These are phyloP conservation scores for Cichladusa arquata DNA, from an alignment of 2,113 vertebrate genomes.

Conservation along the genomic window DNA sequence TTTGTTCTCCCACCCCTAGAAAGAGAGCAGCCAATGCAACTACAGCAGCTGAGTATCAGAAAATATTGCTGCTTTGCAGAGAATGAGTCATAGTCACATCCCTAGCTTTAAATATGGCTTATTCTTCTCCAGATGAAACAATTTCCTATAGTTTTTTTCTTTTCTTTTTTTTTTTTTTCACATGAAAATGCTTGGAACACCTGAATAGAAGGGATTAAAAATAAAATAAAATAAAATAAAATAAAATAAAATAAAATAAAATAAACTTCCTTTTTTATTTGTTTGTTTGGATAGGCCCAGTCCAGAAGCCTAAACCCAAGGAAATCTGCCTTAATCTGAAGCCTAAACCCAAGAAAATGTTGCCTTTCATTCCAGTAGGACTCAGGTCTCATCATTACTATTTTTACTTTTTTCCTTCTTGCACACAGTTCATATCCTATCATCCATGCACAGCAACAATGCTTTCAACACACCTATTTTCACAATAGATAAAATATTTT, in stretches of 20 bases:
- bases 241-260: not conserved
- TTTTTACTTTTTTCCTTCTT: not conserved
- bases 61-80: not conserved
- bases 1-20: not conserved
- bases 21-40: not conserved
- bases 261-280: not conserved
- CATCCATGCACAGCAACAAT: not conserved
- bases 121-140: not conserved
- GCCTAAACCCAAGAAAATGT: not conserved
- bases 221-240: not conserved
- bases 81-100: not conserved
- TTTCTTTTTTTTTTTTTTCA: no score
- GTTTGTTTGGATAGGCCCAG: not conserved
- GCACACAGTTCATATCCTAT: not conserved
- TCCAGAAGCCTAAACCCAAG: not conserved
- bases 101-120: not conserved
- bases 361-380: not conserved
- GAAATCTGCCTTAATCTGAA: not conserved
- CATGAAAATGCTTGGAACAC: not conserved
- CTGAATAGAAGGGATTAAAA: not conserved
- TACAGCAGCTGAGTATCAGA: fast-evolving
- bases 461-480: not conserved
- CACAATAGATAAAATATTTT: not conserved
- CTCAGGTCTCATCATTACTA: not conserved
- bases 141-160: not conserved